Percentiles rank a stretch among this genome's conserved stretches.
Evolutionary conservation across 2,113 vertebrate genomes (phyloP).

Genomic region (Morphnarchus princeps): DNA sequence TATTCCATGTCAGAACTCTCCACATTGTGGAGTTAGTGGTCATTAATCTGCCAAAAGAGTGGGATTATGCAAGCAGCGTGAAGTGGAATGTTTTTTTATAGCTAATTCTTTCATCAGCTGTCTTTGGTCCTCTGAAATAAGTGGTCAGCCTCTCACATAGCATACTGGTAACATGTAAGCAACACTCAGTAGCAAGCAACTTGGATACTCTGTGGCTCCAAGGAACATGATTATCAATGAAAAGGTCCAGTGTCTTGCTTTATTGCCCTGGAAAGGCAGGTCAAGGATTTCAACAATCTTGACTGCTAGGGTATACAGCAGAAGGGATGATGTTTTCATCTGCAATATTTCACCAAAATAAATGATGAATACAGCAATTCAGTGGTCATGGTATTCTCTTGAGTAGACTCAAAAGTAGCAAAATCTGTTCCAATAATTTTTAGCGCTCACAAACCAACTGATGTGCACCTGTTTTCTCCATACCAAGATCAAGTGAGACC

Average conservation of each 20-base stretch:
- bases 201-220: not conserved
- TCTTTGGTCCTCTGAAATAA: not conserved
- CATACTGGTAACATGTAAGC: not conserved
- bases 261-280: not conserved
- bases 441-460: not conserved
- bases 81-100: not conserved
- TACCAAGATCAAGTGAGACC: not conserved
- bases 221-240: not conserved
- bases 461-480: not conserved
- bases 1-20: not conserved
- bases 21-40: not conserved
- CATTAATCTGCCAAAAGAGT: not conserved
- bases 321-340: not conserved
- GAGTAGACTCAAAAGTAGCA: not conserved
- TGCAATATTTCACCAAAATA: not conserved
- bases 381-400: not conserved
- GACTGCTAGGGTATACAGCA: not conserved
- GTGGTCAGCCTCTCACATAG: not conserved
- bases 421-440: not conserved
- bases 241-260: not conserved
- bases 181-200: not conserved
- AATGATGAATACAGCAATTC: not conserved
- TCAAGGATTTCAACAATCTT: not conserved
- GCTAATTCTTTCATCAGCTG: not conserved
- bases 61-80: not conserved